Percentiles rank a stretch among this genome's conserved stretches.
These are phyloP conservation scores for Alouatta palliata DNA, from an alignment of 2,113 vertebrate species.

Conservation along the genomic window DNA sequence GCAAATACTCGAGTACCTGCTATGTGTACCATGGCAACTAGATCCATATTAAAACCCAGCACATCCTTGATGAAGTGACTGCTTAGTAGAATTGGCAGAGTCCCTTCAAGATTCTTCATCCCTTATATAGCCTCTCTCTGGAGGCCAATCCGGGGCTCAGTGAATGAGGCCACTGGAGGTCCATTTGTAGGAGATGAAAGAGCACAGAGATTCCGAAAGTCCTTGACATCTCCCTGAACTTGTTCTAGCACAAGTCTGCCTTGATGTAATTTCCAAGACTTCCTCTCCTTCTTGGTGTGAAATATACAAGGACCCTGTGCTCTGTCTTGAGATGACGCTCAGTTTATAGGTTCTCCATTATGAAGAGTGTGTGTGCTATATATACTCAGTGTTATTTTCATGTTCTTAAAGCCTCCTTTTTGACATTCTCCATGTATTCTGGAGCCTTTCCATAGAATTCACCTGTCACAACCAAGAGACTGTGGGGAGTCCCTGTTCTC, in stretches of 20 bases:
- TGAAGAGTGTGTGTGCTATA: not conserved
- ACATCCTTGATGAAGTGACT: not conserved
- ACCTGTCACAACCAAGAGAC: not conserved
- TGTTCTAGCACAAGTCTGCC: not conserved
- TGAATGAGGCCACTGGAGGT: not conserved
- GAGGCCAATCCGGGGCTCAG: not conserved
- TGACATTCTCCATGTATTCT: not conserved
- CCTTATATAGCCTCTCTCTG: not conserved
- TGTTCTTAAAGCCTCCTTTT: not conserved
- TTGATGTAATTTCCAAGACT: not conserved
- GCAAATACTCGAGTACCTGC: not conserved
- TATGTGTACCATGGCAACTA: not conserved
- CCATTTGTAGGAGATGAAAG: not conserved
- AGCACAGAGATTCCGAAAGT: not conserved
- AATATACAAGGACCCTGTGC: not conserved
- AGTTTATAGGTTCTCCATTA: not conserved
- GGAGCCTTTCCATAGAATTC: not conserved
- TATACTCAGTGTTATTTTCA: not conserved
- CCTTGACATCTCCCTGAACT: not conserved
- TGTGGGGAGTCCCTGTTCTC: not conserved
- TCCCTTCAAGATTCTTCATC: not conserved
- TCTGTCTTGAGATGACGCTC: not conserved
- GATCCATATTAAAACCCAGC: not conserved
- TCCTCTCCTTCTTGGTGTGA: not conserved
- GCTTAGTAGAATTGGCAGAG: not conserved